Base-by-base conservation (phyloP, 2,888 invertebrate species). In the Xanthia icteritia region DNA sequence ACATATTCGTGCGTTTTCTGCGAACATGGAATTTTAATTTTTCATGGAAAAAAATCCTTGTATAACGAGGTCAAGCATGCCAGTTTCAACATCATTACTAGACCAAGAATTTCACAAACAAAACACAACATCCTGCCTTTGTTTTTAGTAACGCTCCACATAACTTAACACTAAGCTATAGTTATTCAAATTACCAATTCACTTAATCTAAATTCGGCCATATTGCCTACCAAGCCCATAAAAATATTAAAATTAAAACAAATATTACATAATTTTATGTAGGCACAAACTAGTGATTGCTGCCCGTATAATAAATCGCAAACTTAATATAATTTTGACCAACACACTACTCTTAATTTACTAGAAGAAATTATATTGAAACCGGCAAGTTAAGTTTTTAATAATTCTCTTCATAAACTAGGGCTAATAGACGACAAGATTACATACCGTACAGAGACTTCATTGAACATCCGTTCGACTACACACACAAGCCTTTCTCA, bases 1-100 rank as follows among this genome's bases (percentile, higher is more conserved):
- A 86, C 39, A 67, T 48, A 63, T 66, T 74, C 67, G 76, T 75
- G 67, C 72, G 66, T 72, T 48, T 81, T 45, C 13, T n/a, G 36
- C 6, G 1, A 77, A 69, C 54, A 68, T 54, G n/a, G n/a, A 54
- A 6, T 45, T 15, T 13, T 23, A 31, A 13, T 51, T 45, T 58
- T 48, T 65, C 2, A n/a, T 31, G 5, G 31, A 64, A 0, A 51
- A 48, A 31, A n/a, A 31, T 31, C 15, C 36, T 39, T 54, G 31
- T 27, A 27, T 20, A 17, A 9, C 13, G 3, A 6, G 48, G 39
- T 27, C 69, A 51, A 5, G 61, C 42, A 65, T 82, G 86, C 65
- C 65, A 76, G 68, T 83, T 83, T 83, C 86, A 76, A 79, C 58
- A 79, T 73, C n/a, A 71, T 64, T 66, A 39, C 27, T 73, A 84